Percentiles rank a stretch among this genome's conserved stretches.
Evolutionary conservation across 2,113 vertebrate genomes (phyloP).

Genomic region (Myrmecophaga tridactyla): DNA sequence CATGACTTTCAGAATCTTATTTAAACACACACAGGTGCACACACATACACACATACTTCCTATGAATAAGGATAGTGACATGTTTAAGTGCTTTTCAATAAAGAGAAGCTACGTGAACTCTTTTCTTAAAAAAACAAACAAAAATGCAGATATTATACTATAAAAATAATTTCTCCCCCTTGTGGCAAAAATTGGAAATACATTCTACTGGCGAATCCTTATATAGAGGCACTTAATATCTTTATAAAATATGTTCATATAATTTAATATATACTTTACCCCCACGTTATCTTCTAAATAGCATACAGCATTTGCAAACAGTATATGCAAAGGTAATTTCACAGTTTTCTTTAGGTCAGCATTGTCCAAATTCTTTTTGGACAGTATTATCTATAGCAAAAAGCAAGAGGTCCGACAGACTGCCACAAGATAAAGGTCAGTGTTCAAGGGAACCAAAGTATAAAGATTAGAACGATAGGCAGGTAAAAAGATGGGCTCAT

Average conservation of each 20-base stretch:
- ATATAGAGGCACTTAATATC: constrained; percentile 59
- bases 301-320: constrained; percentile 3
- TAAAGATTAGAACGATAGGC: constrained; percentile 3
- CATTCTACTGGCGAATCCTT: constrained; percentile 15
- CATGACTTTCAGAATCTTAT: constrained; percentile 10
- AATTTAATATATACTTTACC: background rate
- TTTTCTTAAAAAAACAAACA: constrained; percentile 59
- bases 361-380: constrained; percentile 19
- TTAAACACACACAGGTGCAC: background rate
- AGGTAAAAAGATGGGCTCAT: constrained; percentile 7
- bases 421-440: background rate
- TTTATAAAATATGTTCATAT: constrained; percentile 44
- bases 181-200: constrained; percentile 73
- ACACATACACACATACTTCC: background rate
- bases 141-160: constrained; percentile 50
- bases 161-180: constrained; percentile 74
- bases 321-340: constrained; percentile 43
- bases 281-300: constrained; percentile 24
- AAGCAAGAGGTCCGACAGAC: background rate
- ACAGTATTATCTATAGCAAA: constrained; percentile 30
- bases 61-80: background rate
- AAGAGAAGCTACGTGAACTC: constrained; percentile 31
- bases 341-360: constrained; percentile 32
- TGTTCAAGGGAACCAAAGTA: constrained; percentile 50
- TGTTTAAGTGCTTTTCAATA: background rate